Percentiles rank a stretch among this genome's conserved stretches.
phyloP scores from a whole-genome alignment of 2,888 invertebrate species.

The Thysanoteuthis rhombus region DNA sequence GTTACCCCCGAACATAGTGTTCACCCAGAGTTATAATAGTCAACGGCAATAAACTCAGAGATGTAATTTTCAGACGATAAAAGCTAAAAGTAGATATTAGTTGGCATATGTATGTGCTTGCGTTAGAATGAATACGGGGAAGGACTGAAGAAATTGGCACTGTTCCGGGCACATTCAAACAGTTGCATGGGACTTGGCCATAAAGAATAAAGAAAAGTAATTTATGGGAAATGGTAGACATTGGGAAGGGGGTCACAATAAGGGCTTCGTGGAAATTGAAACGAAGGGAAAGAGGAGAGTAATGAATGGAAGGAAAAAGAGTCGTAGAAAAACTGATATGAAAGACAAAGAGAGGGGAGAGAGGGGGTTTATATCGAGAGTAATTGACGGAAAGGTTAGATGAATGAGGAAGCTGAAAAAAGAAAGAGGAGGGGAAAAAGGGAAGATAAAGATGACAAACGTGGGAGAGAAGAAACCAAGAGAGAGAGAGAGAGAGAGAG shows the following conservation, averaged over 20 bases:
- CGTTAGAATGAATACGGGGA: neutral
- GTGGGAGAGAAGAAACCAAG: neutral
- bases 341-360: neutral
- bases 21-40: too few species aligned
- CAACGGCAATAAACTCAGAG: neutral
- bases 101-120: neutral
- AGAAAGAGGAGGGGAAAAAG: neutral
- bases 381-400: neutral
- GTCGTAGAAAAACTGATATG: neutral
- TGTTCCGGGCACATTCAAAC: neutral
- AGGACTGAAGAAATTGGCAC: neutral
- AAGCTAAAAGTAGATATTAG: neutral
- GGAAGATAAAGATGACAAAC: too few species aligned
- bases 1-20: neutral
- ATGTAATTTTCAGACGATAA: neutral
- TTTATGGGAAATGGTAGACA: neutral
- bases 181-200: neutral
- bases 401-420: neutral
- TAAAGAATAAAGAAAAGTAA: neutral
- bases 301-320: neutral
- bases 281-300: neutral
- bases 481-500: neutral
- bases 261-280: neutral
- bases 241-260: neutral
- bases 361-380: too few species aligned